Conservation (phyloP, 2,888 invertebrate species). For the Phlogophora meticulosa region DNA sequence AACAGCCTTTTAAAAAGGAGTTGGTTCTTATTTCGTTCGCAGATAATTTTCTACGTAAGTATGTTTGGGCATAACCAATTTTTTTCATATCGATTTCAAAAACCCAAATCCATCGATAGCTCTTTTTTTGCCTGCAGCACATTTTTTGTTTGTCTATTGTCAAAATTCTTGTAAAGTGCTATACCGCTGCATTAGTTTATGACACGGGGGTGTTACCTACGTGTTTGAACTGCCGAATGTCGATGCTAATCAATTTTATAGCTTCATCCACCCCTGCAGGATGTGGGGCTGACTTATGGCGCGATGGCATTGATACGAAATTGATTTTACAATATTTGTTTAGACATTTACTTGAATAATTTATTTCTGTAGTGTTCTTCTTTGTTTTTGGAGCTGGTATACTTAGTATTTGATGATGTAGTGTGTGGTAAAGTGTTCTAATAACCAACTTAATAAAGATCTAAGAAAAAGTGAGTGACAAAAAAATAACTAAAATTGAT, state of each 20-base stretch:
- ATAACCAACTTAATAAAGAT: background rate
- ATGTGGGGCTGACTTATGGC: constrained; percentile 19
- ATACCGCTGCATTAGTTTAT: constrained; percentile 57
- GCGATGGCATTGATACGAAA: constrained; percentile 32
- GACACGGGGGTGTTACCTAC: constrained; percentile 53
- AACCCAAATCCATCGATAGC: constrained; percentile 33
- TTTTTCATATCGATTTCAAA: background rate
- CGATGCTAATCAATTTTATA: constrained; percentile 77
- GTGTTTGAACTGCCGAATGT: constrained; percentile 60
- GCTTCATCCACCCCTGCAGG: constrained; percentile 51
- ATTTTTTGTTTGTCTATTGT: constrained; percentile 33
- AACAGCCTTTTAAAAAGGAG: no score
- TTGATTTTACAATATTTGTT: constrained; percentile 48
- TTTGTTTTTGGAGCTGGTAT: background rate
- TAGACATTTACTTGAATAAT: background rate
- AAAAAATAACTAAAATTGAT: background rate
- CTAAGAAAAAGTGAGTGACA: background rate
- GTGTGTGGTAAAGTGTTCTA: background rate
- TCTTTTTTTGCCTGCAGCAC: constrained; percentile 25
- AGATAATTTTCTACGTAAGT: no score
- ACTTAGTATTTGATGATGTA: no score
- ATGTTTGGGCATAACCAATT: no score
- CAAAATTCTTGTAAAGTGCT: constrained; percentile 54
- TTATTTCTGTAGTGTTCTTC: background rate
- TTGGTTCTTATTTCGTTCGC: no score